These are phyloP conservation scores for Ptiloglossa arizonensis DNA, from an alignment of 1,140 invertebrate genomes.

Conservation along the genomic window DNA sequence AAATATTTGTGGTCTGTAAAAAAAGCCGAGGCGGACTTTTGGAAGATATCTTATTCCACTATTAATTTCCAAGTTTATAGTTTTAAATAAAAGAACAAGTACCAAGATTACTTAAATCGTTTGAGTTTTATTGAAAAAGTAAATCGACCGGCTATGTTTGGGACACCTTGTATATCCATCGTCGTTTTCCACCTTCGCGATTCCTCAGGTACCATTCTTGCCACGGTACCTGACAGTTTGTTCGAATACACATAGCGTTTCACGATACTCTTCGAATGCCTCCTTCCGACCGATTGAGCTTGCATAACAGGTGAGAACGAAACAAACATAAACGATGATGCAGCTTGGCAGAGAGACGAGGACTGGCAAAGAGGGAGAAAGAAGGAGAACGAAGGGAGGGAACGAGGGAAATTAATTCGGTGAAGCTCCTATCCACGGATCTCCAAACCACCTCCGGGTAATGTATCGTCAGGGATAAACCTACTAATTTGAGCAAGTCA, in stretches of 20 bases:
- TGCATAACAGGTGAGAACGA: conserved; percentile 10
- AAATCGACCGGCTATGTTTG: no score
- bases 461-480: conserved; percentile 61
- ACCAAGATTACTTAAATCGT: no score
- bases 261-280: conserved; percentile 21
- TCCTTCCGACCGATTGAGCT: conserved; percentile 36
- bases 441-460: conserved; percentile 41
- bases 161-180: conserved; percentile 53
- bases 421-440: conserved; percentile 42
- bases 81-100: no score
- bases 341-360: no score
- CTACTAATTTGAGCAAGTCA: conserved; percentile 56
- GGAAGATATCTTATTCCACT: no score
- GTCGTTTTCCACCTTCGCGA: conserved; percentile 38
- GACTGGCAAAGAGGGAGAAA: background rate
- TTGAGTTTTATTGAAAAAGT: no score
- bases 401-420: conserved; percentile 46
- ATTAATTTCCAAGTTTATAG: no score
- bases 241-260: background rate
- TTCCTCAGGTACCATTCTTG: conserved; percentile 1
- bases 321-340: conserved; percentile 2
- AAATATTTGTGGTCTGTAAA: no score
- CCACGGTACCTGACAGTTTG: background rate
- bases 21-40: no score
- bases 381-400: background rate